A percentile compares a stretch with the other conserved stretches of the same genome.
phyloP scores from a whole-genome alignment of 1,140 invertebrate genomes.

The Bombus affinis region DNA sequence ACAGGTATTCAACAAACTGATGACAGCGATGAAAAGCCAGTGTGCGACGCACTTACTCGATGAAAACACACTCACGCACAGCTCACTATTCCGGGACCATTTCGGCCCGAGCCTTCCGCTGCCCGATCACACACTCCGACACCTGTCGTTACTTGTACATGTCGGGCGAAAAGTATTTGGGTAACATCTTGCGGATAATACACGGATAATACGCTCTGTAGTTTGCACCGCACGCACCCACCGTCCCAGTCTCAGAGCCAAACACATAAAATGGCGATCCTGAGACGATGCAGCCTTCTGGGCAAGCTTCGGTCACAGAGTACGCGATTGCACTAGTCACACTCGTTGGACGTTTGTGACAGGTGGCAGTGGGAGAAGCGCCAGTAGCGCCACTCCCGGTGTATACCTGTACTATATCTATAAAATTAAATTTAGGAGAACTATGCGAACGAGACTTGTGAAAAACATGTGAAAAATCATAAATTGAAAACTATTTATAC shows the following conservation, averaged over 20 bases:
- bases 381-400: background rate
- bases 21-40: constrained; percentile 50
- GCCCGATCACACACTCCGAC: constrained; percentile 58
- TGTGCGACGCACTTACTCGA: constrained; percentile 51
- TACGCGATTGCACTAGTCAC: constrained; percentile 46
- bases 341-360: background rate
- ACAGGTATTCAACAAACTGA: constrained; percentile 45
- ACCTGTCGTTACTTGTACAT: constrained; percentile 75
- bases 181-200: constrained; percentile 72
- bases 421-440: background rate
- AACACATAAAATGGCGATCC: constrained; percentile 79
- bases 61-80: constrained; percentile 67
- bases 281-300: constrained; percentile 69
- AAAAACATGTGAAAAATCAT: background rate
- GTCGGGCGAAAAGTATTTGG: constrained; percentile 72
- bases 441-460: constrained; percentile 6
- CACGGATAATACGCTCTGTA: constrained; percentile 45
- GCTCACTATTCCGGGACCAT: constrained; percentile 70
- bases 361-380: constrained; percentile 18
- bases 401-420: background rate
- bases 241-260: constrained; percentile 73
- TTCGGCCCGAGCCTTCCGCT: constrained; percentile 55
- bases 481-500: background rate
- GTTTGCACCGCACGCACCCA: constrained; percentile 62
- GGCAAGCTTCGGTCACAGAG: constrained; percentile 62